Percentiles rank a stretch among this genome's conserved stretches.
Evolutionary conservation across 1,140 invertebrate genomes (phyloP).

Genomic region (Cydia splendana): DNA sequence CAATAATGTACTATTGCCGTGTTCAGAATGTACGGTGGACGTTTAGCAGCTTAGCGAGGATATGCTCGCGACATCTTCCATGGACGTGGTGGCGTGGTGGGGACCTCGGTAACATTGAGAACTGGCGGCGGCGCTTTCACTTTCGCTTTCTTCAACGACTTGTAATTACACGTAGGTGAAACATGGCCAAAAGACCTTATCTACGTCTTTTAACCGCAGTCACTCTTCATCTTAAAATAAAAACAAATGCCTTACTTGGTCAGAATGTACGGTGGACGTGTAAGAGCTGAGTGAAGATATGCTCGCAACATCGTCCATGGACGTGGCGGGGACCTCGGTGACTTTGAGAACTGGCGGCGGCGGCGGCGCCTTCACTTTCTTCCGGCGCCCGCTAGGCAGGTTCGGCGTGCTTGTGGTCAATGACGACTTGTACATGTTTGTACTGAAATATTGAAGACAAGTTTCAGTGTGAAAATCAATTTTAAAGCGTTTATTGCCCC

Average conservation of each 20-base stretch:
- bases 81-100: constrained; percentile 58
- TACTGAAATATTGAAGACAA: constrained; percentile 38
- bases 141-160: constrained; percentile 52
- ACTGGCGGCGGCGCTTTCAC: constrained; percentile 58
- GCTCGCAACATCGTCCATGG: constrained; percentile 72
- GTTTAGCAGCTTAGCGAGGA: constrained; percentile 69
- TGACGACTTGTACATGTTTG: constrained; percentile 62
- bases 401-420: constrained; percentile 75
- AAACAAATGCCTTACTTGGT: constrained; percentile 50
- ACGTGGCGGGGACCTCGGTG: constrained; percentile 48
- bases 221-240: neutral
- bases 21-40: constrained; percentile 68
- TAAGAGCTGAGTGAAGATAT: constrained; percentile 71
- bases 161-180: no score
- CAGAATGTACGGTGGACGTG: constrained; percentile 65
- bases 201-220: no score
- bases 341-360: constrained; percentile 48
- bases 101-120: constrained; percentile 39
- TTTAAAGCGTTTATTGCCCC: no score
- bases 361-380: constrained; percentile 67
- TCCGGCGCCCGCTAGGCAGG: constrained; percentile 59
- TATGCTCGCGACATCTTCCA: constrained; percentile 71
- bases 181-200: no score
- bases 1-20: no score
- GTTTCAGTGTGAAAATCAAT: no score